A percentile compares a stretch with the other conserved stretches of the same genome.
phyloP scores from a whole-genome alignment of 2,797 vertebrate genomes.

The Heteromormyrus szaboi region DNA sequence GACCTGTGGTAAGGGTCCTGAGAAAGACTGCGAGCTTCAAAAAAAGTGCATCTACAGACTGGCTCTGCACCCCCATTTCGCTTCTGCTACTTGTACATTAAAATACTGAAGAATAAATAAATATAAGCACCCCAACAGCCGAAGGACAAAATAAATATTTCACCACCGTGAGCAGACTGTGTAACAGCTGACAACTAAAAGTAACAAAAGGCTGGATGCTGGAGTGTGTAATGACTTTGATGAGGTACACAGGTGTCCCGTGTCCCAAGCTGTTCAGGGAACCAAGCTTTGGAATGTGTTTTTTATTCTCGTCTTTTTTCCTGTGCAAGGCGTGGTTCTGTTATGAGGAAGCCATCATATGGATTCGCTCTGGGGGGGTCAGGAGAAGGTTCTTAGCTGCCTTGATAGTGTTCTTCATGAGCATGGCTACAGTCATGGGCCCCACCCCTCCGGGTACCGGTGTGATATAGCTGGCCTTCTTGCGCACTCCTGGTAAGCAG shows the following conservation, averaged over 20 bases:
- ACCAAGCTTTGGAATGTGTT: conserved; percentile 48
- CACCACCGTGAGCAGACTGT: conserved; percentile 36
- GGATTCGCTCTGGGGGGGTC: conserved; percentile 55
- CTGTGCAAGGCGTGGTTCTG: conserved; percentile 9
- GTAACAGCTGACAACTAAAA: conserved; percentile 22
- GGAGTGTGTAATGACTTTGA: conserved; percentile 36
- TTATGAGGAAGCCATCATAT: conserved; percentile 64
- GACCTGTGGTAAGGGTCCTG: neutral
- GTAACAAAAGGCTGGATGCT: conserved; percentile 27
- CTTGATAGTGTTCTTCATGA: conserved; percentile 97
- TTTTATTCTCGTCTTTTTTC: neutral
- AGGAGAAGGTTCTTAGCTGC: conserved; percentile 82
- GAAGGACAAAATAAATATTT: conserved; percentile 31
- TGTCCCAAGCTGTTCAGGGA: conserved; percentile 16
- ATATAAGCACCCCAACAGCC: conserved; percentile 29
- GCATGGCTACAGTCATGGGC: conserved; percentile 97
- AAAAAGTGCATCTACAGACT: neutral
- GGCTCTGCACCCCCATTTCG: neutral
- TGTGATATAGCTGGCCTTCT: conserved; percentile 90
- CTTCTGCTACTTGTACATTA: neutral
- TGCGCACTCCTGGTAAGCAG: conserved; percentile 66
- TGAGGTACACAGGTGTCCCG: conserved; percentile 30
- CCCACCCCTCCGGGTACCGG: conserved; percentile 92
- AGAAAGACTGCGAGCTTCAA: neutral
- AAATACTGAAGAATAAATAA: conserved; percentile 26